Percentiles rank a stretch among this genome's conserved stretches.
Evolutionary conservation across 2,888 invertebrate species (phyloP).

Genomic region (Exocentrus adspersus): DNA sequence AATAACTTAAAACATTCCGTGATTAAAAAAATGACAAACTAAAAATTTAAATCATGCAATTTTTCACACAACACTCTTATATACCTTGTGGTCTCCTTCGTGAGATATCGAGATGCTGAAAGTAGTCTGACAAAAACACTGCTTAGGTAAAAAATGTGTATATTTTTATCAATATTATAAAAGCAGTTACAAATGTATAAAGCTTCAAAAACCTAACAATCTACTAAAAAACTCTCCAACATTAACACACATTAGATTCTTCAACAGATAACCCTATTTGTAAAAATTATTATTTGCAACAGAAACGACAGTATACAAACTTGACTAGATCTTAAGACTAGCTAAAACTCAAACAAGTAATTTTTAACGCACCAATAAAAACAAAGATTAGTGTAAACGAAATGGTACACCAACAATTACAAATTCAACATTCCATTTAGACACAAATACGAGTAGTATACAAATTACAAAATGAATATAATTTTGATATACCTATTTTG

Average conservation of each 20-base stretch:
- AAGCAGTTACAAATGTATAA: conserved; percentile 52
- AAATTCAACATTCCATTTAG: conserved; percentile 9
- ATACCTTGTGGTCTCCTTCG: conserved; percentile 32
- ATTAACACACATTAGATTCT: conserved; percentile 49
- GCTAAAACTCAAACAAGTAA: conserved; percentile 25
- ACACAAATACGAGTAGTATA: not conserved
- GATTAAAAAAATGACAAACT: conserved; percentile 19
- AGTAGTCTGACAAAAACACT: conserved; percentile 33
- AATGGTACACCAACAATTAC: conserved; percentile 31
- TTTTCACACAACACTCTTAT: conserved; percentile 27
- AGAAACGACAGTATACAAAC: conserved; percentile 27
- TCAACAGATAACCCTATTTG: conserved; percentile 37
- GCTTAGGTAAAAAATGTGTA: conserved; percentile 44
- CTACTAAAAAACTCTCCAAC: conserved; percentile 50
- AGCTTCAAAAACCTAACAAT: conserved; percentile 51
- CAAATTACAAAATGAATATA: conserved; percentile 3
- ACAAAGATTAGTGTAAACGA: conserved; percentile 37
- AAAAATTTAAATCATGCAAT: conserved; percentile 38
- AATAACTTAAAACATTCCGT: not conserved
- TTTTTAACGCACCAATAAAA: conserved; percentile 37
- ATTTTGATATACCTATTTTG: conserved; percentile 17
- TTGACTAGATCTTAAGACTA: conserved; percentile 32
- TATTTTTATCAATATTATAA: conserved; percentile 46
- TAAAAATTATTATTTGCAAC: conserved; percentile 28
- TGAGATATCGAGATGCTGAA: conserved; percentile 11